phyloP scores from a whole-genome alignment of 2,113 vertebrate species.

The Dromaius novaehollandiae region DNA sequence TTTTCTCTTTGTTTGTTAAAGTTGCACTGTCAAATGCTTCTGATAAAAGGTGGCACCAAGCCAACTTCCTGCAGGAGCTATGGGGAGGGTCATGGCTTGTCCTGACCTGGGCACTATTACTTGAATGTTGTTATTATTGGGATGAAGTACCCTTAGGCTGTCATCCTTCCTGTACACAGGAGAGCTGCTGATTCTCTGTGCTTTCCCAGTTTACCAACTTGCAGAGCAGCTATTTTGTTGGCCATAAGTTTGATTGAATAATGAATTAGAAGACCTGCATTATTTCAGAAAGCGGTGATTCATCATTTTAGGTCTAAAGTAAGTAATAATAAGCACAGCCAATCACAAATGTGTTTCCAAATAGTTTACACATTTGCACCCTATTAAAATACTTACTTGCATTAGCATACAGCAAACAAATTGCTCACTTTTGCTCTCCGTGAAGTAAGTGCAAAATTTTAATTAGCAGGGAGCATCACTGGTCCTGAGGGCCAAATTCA shows the following conservation, averaged over 20 bases:
- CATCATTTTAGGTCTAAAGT: background rate
- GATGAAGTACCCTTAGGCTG: slow-evolving; percentile 82
- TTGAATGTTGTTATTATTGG: slow-evolving; percentile 97
- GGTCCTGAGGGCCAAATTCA: background rate
- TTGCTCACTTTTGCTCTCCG: accelerated
- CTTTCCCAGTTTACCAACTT: slow-evolving; percentile 71
- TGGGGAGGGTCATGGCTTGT: slow-evolving; percentile 84
- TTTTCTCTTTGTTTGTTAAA: slow-evolving; percentile 60
- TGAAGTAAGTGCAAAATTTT: background rate
- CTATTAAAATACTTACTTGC: background rate
- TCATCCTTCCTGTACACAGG: slow-evolving; percentile 79
- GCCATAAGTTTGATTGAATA: slow-evolving; percentile 41
- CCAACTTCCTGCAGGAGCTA: slow-evolving; percentile 83
- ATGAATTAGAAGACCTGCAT: slow-evolving; percentile 12
- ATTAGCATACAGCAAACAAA: background rate
- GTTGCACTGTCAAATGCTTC: slow-evolving; percentile 64
- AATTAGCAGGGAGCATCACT: background rate
- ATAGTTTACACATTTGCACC: background rate
- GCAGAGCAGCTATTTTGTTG: slow-evolving; percentile 47
- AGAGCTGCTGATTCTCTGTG: slow-evolving; percentile 45
- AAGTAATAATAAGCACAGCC: slow-evolving; percentile 22
- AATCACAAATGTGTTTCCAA: background rate
- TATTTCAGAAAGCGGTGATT: slow-evolving; percentile 1
- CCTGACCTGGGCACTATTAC: slow-evolving; percentile 84
- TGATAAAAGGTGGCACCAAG: slow-evolving; percentile 79